Evolutionary conservation across 2,113 vertebrate species (phyloP).

Genomic region (Takifugu bimaculatus): DNA sequence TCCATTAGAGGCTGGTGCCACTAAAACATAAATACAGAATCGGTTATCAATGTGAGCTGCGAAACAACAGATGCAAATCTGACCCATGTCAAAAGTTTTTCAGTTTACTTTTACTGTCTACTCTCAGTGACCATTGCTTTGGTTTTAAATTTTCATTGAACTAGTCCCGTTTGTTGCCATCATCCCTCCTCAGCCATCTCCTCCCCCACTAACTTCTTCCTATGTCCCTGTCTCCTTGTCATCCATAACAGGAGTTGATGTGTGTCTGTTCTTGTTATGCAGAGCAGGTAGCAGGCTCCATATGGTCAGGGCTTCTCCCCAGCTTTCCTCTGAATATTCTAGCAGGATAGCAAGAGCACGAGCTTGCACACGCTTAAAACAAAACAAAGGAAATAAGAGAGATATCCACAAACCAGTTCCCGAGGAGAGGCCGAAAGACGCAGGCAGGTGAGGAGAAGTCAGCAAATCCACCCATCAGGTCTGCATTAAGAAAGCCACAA

Average conservation of each 20-base stretch:
- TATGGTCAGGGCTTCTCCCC: slow-evolving; percentile 77
- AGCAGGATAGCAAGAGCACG: slow-evolving; percentile 70
- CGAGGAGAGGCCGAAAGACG: slow-evolving; percentile 77
- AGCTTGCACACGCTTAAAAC: slow-evolving; percentile 30
- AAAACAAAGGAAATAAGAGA: no score
- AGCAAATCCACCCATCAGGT: slow-evolving; percentile 89
- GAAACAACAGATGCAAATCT: slow-evolving; percentile 16
- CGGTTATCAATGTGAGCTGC: slow-evolving; percentile 17
- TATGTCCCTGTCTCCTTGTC: slow-evolving; percentile 73
- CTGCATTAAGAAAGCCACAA: slow-evolving; percentile 61
- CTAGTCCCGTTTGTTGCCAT: slow-evolving; percentile 39
- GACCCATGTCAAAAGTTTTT: neutral
- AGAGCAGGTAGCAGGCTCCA: slow-evolving; percentile 84
- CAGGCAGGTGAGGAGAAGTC: slow-evolving; percentile 85
- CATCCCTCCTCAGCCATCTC: slow-evolving; percentile 31
- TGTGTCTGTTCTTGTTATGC: slow-evolving; percentile 86
- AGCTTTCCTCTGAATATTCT: slow-evolving; percentile 82
- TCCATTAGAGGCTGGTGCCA: slow-evolving; percentile 78
- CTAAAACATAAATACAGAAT: neutral
- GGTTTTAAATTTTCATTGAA: slow-evolving; percentile 61
- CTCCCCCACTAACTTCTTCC: slow-evolving; percentile 51
- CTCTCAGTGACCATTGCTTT: slow-evolving; percentile 47
- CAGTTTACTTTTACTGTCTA: neutral
- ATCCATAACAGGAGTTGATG: slow-evolving; percentile 82
- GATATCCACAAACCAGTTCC: slow-evolving; percentile 75